phyloP scores from a whole-genome alignment of 2,888 invertebrate species.

The Lasioglossum villosulum region DNA sequence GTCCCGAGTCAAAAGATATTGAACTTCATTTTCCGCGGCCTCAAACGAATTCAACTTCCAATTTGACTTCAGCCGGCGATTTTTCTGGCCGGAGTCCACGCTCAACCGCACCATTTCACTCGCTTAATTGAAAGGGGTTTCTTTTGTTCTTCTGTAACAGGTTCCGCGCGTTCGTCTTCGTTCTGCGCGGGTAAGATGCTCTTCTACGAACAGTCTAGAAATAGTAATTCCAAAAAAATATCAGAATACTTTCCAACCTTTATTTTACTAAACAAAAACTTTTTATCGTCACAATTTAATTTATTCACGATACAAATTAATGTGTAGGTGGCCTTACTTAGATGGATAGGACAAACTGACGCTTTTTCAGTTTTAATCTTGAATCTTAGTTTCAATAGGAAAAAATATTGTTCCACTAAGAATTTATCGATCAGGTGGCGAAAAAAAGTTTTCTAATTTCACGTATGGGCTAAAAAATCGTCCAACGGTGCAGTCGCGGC shows the following conservation, averaged over 20 bases:
- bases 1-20: slow-evolving; percentile 2
- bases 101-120: too few species aligned
- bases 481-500: neutral
- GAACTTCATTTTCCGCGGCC: neutral
- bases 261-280: too few species aligned
- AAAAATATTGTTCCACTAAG: neutral
- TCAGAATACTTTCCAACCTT: too few species aligned
- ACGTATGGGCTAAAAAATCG: neutral
- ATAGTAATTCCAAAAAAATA: too few species aligned
- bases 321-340: too few species aligned
- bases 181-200: neutral
- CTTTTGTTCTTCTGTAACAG: neutral
- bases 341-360: too few species aligned
- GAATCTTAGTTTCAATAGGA: neutral
- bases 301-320: too few species aligned
- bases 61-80: neutral
- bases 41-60: slow-evolving; percentile 12
- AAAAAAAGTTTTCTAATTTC: neutral
- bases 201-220: neutral
- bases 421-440: neutral
- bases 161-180: neutral
- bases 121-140: neutral
- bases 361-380: too few species aligned
- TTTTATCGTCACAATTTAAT: too few species aligned
- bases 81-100: neutral